Base-by-base conservation (phyloP, 2,113 vertebrate genomes). In the Nanorana parkeri region DNA sequence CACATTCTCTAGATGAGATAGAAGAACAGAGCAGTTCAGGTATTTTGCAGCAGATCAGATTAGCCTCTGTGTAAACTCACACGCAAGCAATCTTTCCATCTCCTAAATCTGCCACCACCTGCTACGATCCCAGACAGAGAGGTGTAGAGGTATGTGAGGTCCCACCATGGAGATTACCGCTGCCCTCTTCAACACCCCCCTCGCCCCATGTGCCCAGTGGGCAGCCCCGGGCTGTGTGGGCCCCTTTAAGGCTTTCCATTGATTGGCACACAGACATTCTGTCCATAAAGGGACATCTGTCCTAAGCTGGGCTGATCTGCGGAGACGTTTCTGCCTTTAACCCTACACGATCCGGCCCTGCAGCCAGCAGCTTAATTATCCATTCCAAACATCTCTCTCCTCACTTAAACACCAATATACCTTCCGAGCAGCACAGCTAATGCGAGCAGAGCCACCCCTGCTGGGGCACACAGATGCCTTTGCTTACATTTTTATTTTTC, bases 201-300 rank as follows among this genome's bases (percentile, higher is more conserved):
- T 52, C 19, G 0, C 32, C 65, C 51, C 28, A 24, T 58, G 51
- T 21, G 51, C 28, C 32, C 41, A 15, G 5, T 32, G 51, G 51
- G 26, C 26, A 17, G 52, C 51, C 51, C 77, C 26, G 16, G 19
- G 3, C 64, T 81, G 41, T 64, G 20, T 36, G 13, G 20, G 69
- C 41, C 61, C 5, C 80, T 66, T 55, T 41, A 64, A 65, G 58
- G 24, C 32, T 41, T 66, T 21, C 4, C 51, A 56, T 74, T 81
- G 69, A 75, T 81, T 81, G 60, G 16, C n/a, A 28, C 68, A 64
- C 55, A 1, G 78, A 52, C 56, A 24, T 64, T 54, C 13, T 21
- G 61, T 47, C 69, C 66, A 81, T 74, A 75, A 81, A 81, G 80
- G 69, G 80, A 81, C 80, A 81, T 81, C 80, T 81, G 80, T 81